Evolutionary conservation across 2,888 invertebrate genomes (phyloP).

Genomic region (Ligdia adustata): DNA sequence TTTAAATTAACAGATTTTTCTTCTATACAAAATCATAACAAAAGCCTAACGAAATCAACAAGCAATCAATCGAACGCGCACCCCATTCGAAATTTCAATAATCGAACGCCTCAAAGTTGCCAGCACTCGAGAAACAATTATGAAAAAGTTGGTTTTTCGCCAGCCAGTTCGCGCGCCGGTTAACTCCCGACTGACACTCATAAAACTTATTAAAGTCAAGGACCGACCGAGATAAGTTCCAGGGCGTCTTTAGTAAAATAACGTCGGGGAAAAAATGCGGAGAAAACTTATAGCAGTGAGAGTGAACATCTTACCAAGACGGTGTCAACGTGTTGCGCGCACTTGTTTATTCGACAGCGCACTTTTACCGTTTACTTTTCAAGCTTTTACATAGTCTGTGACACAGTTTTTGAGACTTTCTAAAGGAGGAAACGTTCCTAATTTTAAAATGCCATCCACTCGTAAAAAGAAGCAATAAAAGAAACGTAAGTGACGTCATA

Average conservation of each 20-base stretch:
- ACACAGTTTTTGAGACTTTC: conserved; percentile 8
- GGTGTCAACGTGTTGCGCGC: conserved; percentile 72
- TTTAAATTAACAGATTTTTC: too few relatives aligned
- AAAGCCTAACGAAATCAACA: conserved; percentile 49
- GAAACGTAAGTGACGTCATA: conserved; percentile 11
- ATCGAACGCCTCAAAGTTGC: conserved; percentile 70
- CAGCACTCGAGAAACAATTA: conserved; percentile 79
- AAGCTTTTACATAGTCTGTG: conserved; percentile 26
- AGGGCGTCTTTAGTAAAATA: conserved; percentile 82
- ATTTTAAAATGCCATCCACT: neutral
- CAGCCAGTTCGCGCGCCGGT: conserved; percentile 78
- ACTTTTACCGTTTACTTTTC: conserved; percentile 49
- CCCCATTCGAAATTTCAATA: conserved; percentile 69
- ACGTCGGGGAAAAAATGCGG: conserved; percentile 76
- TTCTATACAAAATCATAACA: conserved; percentile 32
- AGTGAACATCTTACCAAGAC: conserved; percentile 64
- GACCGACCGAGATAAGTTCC: conserved; percentile 82
- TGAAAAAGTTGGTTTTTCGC: conserved; percentile 79
- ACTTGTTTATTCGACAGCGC: conserved; percentile 51
- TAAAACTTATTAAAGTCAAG: conserved; percentile 84
- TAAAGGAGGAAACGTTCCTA: neutral
- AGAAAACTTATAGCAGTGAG: conserved; percentile 69
- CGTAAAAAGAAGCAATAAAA: neutral
- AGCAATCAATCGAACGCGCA: conserved; percentile 55
- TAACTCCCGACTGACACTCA: conserved; percentile 81